A percentile compares a stretch with the other conserved stretches of the same genome.
Evolutionary conservation across 1,140 invertebrate species (phyloP).

Genomic region (Drosophila rufa): DNA sequence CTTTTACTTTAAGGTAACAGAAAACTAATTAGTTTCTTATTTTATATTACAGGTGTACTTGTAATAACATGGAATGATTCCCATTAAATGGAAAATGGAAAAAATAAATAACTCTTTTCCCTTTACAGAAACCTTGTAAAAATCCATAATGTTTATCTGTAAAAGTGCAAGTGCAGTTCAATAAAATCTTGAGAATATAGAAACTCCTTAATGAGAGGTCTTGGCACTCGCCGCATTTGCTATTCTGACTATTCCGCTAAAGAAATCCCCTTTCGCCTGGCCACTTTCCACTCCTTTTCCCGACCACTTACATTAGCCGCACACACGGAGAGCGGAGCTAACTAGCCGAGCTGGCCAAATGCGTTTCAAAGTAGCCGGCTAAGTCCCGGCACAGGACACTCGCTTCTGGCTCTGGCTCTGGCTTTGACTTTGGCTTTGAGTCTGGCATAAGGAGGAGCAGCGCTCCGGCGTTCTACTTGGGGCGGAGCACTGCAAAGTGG

Average conservation of each 20-base stretch:
- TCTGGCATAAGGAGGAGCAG: conserved; percentile 21
- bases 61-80: conserved; percentile 8
- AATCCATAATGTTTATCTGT: no score
- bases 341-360: conserved; percentile 73
- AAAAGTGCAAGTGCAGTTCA: conserved; percentile 14
- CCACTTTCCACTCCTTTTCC: conserved; percentile 32
- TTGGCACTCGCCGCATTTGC: conserved; percentile 30
- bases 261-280: conserved; percentile 3
- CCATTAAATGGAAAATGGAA: not conserved
- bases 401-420: conserved; percentile 11
- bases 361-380: conserved; percentile 67
- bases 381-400: conserved; percentile 50
- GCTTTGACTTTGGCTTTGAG: conserved; percentile 1
- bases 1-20: accelerated
- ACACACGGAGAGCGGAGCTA: conserved; percentile 44
- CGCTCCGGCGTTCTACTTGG: conserved; percentile 41
- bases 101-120: no score
- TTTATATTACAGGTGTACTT: conserved; percentile 59
- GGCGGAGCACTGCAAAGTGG: conserved; percentile 75
- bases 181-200: conserved; percentile 13
- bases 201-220: not conserved
- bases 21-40: no score
- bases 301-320: conserved; percentile 62
- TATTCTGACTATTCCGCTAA: conserved; percentile 23
- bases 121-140: no score